These are phyloP conservation scores for Drosophila persimilis DNA, from an alignment of 1,140 invertebrate species.

Conservation along the genomic window DNA sequence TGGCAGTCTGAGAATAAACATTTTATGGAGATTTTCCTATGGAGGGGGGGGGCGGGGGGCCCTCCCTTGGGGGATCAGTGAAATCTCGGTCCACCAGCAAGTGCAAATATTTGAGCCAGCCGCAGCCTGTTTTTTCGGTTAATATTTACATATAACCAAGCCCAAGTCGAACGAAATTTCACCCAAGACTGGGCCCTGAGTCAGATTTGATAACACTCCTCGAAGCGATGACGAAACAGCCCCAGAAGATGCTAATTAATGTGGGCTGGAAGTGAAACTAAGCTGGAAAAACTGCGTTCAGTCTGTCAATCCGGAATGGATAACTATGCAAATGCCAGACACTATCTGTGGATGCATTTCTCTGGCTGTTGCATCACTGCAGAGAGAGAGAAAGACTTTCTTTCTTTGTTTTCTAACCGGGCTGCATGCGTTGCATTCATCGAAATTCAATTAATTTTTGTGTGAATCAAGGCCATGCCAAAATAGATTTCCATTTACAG, in stretches of 20 bases:
- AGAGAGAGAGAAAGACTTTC: conserved; percentile 52
- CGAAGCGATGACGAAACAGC: conserved; percentile 32
- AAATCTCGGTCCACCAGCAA: conserved; percentile 45
- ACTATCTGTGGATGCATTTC: conserved; percentile 44
- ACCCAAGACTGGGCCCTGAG: conserved; percentile 23
- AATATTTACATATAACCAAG: conserved; percentile 39
- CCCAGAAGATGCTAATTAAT: conserved; percentile 67
- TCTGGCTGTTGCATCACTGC: conserved; percentile 48
- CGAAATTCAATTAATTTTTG: conserved; percentile 34
- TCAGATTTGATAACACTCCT: conserved; percentile 39
- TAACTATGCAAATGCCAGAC: conserved; percentile 57
- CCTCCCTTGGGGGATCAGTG: conserved; percentile 12
- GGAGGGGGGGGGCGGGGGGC: no score
- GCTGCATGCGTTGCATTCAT: conserved; percentile 7
- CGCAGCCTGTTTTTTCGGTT: conserved; percentile 9
- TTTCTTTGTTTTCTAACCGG: conserved; percentile 16
- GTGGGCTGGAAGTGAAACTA: conserved; percentile 57
- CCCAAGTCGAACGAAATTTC: conserved; percentile 38
- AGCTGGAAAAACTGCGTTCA: conserved; percentile 58
- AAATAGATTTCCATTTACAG: conserved; percentile 69
- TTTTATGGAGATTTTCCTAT: conserved; percentile 5
- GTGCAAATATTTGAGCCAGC: conserved; percentile 41
- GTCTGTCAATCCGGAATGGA: conserved; percentile 23
- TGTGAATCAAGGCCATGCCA: conserved; percentile 61
- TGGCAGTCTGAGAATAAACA: conserved; percentile 1